Percentiles rank a stretch among this genome's conserved stretches.
These are phyloP conservation scores for Pteropus alecto DNA, from an alignment of 2,113 vertebrate genomes.

Conservation along the genomic window DNA sequence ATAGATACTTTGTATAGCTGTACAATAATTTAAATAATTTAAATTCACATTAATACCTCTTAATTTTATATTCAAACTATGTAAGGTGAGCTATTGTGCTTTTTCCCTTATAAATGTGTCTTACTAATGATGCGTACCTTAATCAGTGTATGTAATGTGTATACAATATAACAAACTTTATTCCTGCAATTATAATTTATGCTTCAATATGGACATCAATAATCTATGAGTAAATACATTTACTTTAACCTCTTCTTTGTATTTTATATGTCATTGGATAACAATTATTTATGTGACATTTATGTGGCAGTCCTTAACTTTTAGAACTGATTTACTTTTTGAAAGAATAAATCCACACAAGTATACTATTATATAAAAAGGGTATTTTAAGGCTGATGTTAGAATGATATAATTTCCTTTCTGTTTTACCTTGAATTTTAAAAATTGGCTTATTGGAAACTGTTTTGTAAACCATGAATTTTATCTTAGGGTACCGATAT, in stretches of 20 bases:
- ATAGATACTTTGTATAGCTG: not conserved
- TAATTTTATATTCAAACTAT: not conserved
- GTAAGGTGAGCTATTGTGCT: not conserved
- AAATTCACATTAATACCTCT: not conserved
- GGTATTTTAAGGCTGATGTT: not conserved
- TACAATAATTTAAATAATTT: conserved; percentile 2
- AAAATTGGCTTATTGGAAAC: not conserved
- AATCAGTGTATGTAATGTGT: not conserved
- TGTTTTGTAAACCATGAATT: not conserved
- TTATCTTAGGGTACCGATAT: not conserved
- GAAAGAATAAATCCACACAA: not conserved
- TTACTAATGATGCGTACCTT: not conserved
- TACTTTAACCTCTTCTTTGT: not conserved
- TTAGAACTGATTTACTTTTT: not conserved
- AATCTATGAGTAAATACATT: not conserved
- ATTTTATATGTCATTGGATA: not conserved
- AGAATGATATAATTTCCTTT: not conserved
- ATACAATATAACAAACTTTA: not conserved
- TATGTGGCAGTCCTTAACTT: not conserved
- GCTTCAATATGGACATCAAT: not conserved
- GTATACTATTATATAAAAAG: not conserved
- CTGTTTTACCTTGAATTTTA: not conserved
- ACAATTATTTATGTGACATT: not conserved
- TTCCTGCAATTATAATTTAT: not conserved
- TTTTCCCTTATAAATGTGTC: not conserved